Conservation (phyloP, 2,113 vertebrate genomes). For the Alligator mississippiensis region DNA sequence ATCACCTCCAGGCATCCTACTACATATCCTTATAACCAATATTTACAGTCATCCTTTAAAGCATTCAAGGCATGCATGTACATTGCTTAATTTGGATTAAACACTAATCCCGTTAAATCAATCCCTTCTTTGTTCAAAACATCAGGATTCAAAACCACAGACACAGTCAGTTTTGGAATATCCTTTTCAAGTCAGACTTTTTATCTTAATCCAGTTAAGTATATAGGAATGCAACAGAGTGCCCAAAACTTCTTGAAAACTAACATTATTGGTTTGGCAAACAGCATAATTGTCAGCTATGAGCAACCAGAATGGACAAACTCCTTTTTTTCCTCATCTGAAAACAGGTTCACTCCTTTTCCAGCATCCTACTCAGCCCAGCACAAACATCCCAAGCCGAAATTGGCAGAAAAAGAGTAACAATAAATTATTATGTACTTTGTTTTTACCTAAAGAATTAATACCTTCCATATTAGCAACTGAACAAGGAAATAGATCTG, state of each 20-base stretch:
- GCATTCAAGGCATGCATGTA: constrained; percentile 54
- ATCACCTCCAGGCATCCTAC: constrained; percentile 20
- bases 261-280: constrained; percentile 7
- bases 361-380: background rate
- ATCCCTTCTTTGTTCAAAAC: constrained; percentile 67
- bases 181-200: constrained; percentile 64
- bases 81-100: constrained; percentile 56
- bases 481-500: too few species aligned
- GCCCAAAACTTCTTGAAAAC: background rate
- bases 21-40: constrained; percentile 23
- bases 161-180: constrained; percentile 68
- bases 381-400: accelerated
- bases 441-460: background rate
- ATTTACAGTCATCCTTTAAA: constrained; percentile 62
- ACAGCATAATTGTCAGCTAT: background rate
- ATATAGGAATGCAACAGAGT: constrained; percentile 41
- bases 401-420: background rate
- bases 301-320: background rate
- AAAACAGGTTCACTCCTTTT: background rate
- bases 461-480: background rate
- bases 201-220: constrained; percentile 65
- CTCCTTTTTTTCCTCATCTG: background rate
- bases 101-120: constrained; percentile 67
- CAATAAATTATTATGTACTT: background rate
- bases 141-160: constrained; percentile 65